Conservation (phyloP, 2,797 vertebrate species). For the Malacoraja senta region DNA sequence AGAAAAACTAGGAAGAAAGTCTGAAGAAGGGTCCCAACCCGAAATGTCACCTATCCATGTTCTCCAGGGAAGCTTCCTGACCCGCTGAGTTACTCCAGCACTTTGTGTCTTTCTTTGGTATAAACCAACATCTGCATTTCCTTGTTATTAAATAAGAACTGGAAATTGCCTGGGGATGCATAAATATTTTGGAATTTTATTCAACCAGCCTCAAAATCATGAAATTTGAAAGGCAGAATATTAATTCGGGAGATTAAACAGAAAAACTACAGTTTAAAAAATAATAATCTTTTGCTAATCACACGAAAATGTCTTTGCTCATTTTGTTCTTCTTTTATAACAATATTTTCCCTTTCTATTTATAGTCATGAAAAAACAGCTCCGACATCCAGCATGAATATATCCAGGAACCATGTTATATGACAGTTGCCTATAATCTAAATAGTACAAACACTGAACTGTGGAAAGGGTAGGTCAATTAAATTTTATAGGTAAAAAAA, state of each 20-base stretch:
- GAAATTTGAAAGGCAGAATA: not conserved
- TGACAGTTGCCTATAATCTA: not conserved
- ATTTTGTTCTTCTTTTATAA: not conserved
- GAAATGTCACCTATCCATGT: too few relatives aligned
- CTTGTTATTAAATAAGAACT: not conserved
- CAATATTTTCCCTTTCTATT: not conserved
- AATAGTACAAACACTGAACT: not conserved
- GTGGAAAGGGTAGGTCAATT: not conserved
- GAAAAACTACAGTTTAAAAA: not conserved
- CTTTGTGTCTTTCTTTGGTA: too few relatives aligned
- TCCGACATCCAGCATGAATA: not conserved
- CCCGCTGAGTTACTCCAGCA: too few relatives aligned
- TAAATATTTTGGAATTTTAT: not conserved
- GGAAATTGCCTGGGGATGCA: not conserved
- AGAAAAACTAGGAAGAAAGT: too few relatives aligned
- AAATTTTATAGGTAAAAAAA: not conserved
- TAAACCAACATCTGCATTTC: too few relatives aligned
- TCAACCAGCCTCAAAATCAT: not conserved
- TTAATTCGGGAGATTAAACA: not conserved
- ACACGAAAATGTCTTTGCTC: not conserved
- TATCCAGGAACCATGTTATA: not conserved
- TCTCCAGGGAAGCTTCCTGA: too few relatives aligned
- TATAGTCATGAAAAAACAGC: not conserved
- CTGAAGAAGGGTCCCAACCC: too few relatives aligned
- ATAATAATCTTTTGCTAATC: not conserved